These are phyloP conservation scores for Zapornia atra DNA, from an alignment of 2,113 vertebrate genomes.

Conservation along the genomic window DNA sequence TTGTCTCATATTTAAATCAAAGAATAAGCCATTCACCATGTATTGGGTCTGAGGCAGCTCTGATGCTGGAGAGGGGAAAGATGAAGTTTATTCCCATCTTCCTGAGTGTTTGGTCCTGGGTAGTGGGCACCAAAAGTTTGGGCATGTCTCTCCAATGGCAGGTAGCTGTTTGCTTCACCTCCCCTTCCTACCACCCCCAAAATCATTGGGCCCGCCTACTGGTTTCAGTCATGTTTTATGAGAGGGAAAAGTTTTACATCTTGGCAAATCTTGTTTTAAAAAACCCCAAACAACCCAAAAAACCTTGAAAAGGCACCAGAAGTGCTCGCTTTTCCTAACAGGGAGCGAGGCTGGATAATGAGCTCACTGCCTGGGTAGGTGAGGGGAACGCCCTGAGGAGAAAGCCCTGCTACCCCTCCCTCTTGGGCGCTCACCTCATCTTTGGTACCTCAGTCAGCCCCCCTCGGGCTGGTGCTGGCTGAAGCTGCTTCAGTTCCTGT, in stretches of 20 bases:
- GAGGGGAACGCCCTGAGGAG: rapidly evolving
- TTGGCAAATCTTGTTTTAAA: neutral
- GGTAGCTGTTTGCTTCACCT: neutral
- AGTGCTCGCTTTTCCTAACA: neutral
- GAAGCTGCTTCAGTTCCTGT: neutral
- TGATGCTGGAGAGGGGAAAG: neutral
- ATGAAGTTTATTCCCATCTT: neutral
- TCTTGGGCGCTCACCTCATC: neutral
- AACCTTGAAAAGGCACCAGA: neutral
- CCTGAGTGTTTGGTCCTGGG: neutral
- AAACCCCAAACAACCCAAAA: neutral
- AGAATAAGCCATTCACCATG: rapidly evolving
- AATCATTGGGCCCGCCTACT: neutral
- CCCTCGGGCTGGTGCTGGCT: neutral
- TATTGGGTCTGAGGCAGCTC: neutral
- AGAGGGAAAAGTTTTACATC: neutral
- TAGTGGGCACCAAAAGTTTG: neutral
- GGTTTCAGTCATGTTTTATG: neutral
- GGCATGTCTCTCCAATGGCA: neutral
- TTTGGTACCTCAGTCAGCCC: neutral
- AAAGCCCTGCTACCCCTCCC: neutral
- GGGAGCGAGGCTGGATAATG: neutral
- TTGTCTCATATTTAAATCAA: neutral
- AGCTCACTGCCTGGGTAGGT: neutral
- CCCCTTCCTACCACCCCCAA: neutral